phyloP scores from a whole-genome alignment of 2,888 invertebrate genomes.

The Brassicogethes aeneus region DNA sequence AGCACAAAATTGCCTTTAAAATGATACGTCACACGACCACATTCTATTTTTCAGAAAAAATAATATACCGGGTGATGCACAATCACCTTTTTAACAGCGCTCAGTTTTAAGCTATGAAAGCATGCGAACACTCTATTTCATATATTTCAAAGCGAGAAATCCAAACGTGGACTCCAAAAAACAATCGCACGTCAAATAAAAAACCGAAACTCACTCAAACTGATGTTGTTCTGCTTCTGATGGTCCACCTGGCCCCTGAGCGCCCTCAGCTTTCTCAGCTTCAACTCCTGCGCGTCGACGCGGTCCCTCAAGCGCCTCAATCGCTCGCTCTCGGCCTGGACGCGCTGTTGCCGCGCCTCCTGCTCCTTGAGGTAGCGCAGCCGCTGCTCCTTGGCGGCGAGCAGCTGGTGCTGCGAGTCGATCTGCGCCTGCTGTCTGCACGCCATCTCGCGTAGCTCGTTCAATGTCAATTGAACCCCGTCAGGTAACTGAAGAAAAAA shows the following conservation, averaged over 20 bases:
- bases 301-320: slow-evolving; percentile 80
- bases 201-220: slow-evolving; percentile 89
- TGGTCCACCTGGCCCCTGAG: slow-evolving; percentile 90
- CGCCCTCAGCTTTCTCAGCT: slow-evolving; percentile 82
- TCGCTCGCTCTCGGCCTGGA: slow-evolving; percentile 82
- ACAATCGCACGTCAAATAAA: too few species aligned
- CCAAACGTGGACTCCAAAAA: too few species aligned
- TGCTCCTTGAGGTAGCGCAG: slow-evolving; percentile 91
- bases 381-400: slow-evolving; percentile 88
- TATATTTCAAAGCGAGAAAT: too few species aligned
- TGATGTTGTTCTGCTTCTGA: slow-evolving; percentile 84
- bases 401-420: slow-evolving; percentile 86
- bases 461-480: slow-evolving; percentile 85
- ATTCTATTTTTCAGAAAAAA: too few species aligned
- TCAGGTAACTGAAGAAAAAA: slow-evolving; percentile 69
- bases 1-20: too few species aligned
- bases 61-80: too few species aligned
- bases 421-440: slow-evolving; percentile 96
- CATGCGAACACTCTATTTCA: too few species aligned
- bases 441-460: slow-evolving; percentile 97
- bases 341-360: slow-evolving; percentile 67
- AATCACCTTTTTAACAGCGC: too few species aligned
- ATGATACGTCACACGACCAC: too few species aligned
- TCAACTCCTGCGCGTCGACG: slow-evolving; percentile 91
- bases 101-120: too few species aligned